Evolutionary conservation across 2,113 vertebrate species (phyloP).

Genomic region (Amphiprion percula): DNA sequence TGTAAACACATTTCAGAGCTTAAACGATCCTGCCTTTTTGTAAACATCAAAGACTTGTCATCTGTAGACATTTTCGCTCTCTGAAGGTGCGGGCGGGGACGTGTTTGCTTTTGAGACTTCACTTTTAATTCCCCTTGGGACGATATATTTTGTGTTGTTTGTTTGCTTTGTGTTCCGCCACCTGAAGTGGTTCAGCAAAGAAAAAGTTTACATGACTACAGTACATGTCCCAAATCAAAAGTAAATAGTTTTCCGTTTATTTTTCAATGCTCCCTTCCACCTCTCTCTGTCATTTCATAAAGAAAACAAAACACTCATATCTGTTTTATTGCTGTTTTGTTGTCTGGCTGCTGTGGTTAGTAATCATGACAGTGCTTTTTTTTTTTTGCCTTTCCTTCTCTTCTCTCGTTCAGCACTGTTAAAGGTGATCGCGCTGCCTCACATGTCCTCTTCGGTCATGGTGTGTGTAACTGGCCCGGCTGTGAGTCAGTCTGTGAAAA

Average conservation of each 20-base stretch:
- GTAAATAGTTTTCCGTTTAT: conserved; percentile 61
- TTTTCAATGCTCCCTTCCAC: conserved; percentile 41
- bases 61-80: conserved; percentile 33
- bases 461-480: conserved; percentile 96
- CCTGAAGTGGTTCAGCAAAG: conserved; percentile 50
- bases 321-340: conserved; percentile 34
- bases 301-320: conserved; percentile 18
- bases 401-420: conserved; percentile 85
- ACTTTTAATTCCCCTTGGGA: conserved; percentile 67
- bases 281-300: conserved; percentile 53
- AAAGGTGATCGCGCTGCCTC: conserved; percentile 85
- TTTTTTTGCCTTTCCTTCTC: conserved; percentile 77
- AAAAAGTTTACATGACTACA: conserved; percentile 61
- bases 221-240: conserved; percentile 74
- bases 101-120: conserved; percentile 58
- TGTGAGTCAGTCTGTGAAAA: conserved; percentile 94
- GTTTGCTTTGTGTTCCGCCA: conserved; percentile 60
- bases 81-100: conserved; percentile 17
- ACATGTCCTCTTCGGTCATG: conserved; percentile 91
- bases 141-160: conserved; percentile 59
- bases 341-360: conserved; percentile 10
- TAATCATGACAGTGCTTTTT: conserved; percentile 20
- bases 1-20: conserved; percentile 7
- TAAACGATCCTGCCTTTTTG: conserved; percentile 29
- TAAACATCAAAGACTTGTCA: conserved; percentile 68